phyloP scores from a whole-genome alignment of 2,797 vertebrate genomes.

The Falco cherrug region DNA sequence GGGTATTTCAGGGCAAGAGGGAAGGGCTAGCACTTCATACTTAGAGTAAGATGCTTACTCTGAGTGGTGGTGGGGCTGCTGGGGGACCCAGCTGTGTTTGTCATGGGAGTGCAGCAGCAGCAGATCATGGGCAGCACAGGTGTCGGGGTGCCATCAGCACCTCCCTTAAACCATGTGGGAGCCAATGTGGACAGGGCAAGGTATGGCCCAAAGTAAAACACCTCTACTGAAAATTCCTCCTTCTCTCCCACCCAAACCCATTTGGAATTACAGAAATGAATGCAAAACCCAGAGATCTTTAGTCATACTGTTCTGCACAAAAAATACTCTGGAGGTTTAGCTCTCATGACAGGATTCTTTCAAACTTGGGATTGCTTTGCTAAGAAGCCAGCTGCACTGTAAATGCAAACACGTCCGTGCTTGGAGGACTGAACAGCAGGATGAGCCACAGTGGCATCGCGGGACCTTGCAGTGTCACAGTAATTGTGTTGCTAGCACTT shows the following conservation, averaged over 20 bases:
- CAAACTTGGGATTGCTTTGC: background rate
- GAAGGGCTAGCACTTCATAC: background rate
- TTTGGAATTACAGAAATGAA: background rate
- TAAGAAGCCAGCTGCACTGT: background rate
- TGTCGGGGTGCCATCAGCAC: too few relatives aligned
- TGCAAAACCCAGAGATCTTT: background rate
- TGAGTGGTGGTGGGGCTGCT: fast-evolving
- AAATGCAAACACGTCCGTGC: background rate
- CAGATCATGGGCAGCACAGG: background rate
- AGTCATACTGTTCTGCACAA: background rate
- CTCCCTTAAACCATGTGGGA: background rate
- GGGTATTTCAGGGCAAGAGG: background rate
- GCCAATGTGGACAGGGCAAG: fast-evolving
- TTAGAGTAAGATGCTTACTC: background rate
- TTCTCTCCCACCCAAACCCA: background rate
- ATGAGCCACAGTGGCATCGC: fast-evolving
- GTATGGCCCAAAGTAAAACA: background rate
- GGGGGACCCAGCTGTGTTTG: background rate
- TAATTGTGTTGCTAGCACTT: background rate
- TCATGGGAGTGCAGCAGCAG: background rate
- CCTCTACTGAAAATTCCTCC: background rate
- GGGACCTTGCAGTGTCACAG: background rate
- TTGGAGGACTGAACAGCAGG: background rate
- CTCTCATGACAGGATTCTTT: background rate
- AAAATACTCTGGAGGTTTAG: background rate